Percentiles rank a stretch among this genome's conserved stretches.
phyloP scores from a whole-genome alignment of 1,140 invertebrate genomes.

The Drosophila kurseongensis region DNA sequence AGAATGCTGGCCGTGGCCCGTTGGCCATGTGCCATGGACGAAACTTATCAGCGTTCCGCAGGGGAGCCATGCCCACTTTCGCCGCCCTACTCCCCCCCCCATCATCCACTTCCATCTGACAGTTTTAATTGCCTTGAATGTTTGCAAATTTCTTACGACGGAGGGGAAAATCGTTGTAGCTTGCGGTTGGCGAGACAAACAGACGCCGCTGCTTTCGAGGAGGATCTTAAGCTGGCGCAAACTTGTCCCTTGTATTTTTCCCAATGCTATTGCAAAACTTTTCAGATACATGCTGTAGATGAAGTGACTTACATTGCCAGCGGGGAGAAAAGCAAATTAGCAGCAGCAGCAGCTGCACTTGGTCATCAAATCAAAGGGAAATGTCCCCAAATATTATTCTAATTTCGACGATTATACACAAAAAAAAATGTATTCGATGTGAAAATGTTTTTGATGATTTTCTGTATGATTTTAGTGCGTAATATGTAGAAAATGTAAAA shows the following conservation, averaged over 20 bases:
- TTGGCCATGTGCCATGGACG: constrained; percentile 65
- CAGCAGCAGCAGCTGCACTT: constrained; percentile 30
- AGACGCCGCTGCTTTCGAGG: constrained; percentile 54
- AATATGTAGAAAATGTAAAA: no score
- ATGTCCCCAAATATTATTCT: constrained; percentile 2
- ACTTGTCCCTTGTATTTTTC: constrained; percentile 61
- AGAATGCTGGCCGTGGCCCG: constrained; percentile 73
- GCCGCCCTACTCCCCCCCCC: constrained; percentile 1
- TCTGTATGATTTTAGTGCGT: no score
- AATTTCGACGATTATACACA: not conserved
- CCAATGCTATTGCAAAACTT: constrained; percentile 78
- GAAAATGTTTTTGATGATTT: no score
- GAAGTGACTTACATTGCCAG: constrained; percentile 57
- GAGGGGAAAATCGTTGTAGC: constrained; percentile 64
- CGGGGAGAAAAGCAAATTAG: constrained; percentile 21
- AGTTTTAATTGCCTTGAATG: constrained; percentile 82
- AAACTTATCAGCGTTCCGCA: constrained; percentile 71
- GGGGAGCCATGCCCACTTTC: constrained; percentile 6
- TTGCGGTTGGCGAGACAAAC: constrained; percentile 71
- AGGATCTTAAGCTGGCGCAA: constrained; percentile 65
- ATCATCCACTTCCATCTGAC: constrained; percentile 55
- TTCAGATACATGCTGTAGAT: constrained; percentile 77
- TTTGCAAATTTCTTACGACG: constrained; percentile 78
- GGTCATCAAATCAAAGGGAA: constrained; percentile 37
- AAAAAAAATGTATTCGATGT: no score